phyloP scores from a whole-genome alignment of 2,113 vertebrate genomes.

The Gadus chalcogrammus region DNA sequence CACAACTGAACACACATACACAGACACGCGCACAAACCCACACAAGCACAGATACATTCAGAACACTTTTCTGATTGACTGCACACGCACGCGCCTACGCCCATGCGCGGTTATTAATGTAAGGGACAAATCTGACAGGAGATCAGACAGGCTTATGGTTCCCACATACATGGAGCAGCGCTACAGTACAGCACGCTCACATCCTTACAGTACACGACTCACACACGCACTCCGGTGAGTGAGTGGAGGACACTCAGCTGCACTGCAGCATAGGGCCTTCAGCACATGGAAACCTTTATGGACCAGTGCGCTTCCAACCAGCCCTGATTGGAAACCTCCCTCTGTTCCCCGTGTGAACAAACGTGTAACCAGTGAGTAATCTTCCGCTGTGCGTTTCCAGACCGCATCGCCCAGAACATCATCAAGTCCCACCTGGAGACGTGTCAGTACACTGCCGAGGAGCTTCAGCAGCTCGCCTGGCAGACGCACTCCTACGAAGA shows the following conservation, averaged over 20 bases:
- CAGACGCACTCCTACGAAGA: constrained; percentile 98
- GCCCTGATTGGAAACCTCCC: too few relatives aligned
- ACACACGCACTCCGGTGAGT: neutral
- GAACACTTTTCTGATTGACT: too few relatives aligned
- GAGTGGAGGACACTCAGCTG: too few relatives aligned
- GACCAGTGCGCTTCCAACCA: neutral
- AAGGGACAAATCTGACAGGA: constrained; percentile 43
- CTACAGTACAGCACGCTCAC: constrained; percentile 26
- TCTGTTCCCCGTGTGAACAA: too few relatives aligned
- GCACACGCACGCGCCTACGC: constrained; percentile 14
- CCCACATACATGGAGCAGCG: constrained; percentile 34
- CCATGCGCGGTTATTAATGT: constrained; percentile 20
- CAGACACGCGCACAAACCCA: too few relatives aligned
- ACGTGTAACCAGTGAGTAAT: neutral
- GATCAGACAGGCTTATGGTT: constrained; percentile 50
- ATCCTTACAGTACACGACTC: too few relatives aligned
- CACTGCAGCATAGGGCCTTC: too few relatives aligned
- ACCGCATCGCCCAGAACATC: constrained; percentile 98
- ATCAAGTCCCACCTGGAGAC: constrained; percentile 99
- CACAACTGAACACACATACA: too few relatives aligned
- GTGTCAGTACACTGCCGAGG: constrained; percentile 96
- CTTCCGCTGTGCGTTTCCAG: constrained; percentile 58
- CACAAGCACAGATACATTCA: too few relatives aligned
- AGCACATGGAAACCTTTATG: neutral
- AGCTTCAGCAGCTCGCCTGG: constrained; percentile 96